Evolutionary conservation across 2,113 vertebrate species (phyloP), one percentile per base, ranked within the genome.

Genomic region (Campylorhamphus procurvoides): DNA sequence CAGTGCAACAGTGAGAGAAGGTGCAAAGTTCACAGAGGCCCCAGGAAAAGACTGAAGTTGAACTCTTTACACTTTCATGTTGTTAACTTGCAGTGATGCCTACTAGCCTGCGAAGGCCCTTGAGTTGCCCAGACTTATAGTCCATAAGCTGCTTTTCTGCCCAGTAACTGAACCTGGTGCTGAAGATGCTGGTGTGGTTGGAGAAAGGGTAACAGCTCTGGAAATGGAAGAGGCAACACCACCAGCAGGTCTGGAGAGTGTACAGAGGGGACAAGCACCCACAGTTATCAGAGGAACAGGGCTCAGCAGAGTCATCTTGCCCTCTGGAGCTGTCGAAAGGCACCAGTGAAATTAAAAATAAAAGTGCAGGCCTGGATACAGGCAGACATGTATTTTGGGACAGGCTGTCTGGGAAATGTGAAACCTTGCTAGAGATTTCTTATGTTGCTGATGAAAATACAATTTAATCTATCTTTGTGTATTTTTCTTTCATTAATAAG

Each of bases 161-260:
- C 18, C 25, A 25, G 12, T 24, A 53, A 22, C 8, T n/a, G 40
- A 29, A 27, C 10, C 12, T 59, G 2, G 3, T 75, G 35, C 14
- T 79, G 18, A 14, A 6, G 39, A 27, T 64, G 13, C 17, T 82
- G 53, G 0, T 6, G 12, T 25, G n/a, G 6, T 15, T 68, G 46
- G 23, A 25, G 27, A 49, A 62, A 28, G 14, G 9, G 11, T 40
- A 63, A 33, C 35, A 63, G 25, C 17, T 66, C 29, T 58, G 3
- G 0, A 73, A n/a, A 27, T 1, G 2, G 18, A 66, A 40, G 11
- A 64, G 14, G 7, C 28, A 66, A 14, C n/a, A 79, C 12, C 1
- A 1, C 18, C 39, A 87, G 56, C 9, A 68, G 8, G 9, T 39
- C 27, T 88, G n/a, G 22, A 59, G 62, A 46, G 56, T 3, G 15